Evolutionary conservation across 2,113 vertebrate genomes (phyloP).

Genomic region (Leuciscus idus): DNA sequence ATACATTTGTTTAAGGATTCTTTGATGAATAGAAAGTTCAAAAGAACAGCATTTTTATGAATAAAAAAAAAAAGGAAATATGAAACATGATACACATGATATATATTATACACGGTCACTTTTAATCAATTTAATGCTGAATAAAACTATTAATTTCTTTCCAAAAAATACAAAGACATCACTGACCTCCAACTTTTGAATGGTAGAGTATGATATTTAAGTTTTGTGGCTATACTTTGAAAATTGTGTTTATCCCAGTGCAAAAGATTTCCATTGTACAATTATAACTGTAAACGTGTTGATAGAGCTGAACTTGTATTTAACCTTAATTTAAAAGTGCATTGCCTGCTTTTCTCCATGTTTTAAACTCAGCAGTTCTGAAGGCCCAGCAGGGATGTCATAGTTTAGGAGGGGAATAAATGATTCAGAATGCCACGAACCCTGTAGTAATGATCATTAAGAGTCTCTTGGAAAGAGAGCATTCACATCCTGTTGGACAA

Average conservation of each 20-base stretch:
- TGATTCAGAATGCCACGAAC: slow-evolving; percentile 36
- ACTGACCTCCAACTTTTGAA: background rate
- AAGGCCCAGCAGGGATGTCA: background rate
- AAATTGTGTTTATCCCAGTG: background rate
- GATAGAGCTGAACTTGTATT: background rate
- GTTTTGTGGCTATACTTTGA: background rate
- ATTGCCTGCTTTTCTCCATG: background rate
- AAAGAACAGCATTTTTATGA: background rate
- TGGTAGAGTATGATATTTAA: background rate
- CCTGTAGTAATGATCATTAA: slow-evolving; percentile 44
- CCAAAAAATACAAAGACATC: background rate
- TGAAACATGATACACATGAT: no score
- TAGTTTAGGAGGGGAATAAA: slow-evolving; percentile 20
- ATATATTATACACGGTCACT: background rate
- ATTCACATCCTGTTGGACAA: slow-evolving; percentile 22
- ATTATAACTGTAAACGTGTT: background rate
- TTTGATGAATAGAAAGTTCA: background rate
- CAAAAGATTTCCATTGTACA: background rate
- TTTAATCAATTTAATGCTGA: background rate
- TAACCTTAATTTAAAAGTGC: background rate
- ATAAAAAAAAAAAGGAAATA: no score
- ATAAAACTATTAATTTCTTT: background rate
- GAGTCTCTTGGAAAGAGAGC: slow-evolving; percentile 28
- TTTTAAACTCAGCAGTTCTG: background rate
- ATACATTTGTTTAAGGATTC: background rate